A percentile compares a stretch with the other conserved stretches of the same genome.
These are phyloP conservation scores for Bradypodion pumilum DNA, from an alignment of 2,797 vertebrate species.

Conservation along the genomic window DNA sequence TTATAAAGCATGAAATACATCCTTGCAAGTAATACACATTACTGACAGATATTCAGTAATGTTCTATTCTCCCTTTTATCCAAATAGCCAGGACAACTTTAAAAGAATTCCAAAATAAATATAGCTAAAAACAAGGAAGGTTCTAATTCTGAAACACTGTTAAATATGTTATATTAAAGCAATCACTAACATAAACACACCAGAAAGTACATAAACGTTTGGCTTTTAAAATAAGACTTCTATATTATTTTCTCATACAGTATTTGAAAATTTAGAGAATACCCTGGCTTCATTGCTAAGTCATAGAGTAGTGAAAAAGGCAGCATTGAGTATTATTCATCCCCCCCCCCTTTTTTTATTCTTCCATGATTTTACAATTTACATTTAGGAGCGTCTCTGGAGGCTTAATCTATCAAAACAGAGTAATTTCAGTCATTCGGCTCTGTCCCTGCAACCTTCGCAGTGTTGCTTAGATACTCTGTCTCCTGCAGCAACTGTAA, in stretches of 20 bases:
- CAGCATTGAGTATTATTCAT: slow-evolving; percentile 14
- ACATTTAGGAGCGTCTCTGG: slow-evolving; percentile 47
- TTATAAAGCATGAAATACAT: background rate
- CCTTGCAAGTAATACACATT: background rate
- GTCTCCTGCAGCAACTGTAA: slow-evolving; percentile 65
- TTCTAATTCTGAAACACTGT: too few relatives aligned
- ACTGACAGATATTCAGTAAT: too few relatives aligned
- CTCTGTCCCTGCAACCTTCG: slow-evolving; percentile 51
- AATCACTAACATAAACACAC: too few relatives aligned
- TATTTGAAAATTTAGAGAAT: background rate
- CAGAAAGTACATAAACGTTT: too few relatives aligned
- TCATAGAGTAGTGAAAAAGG: background rate
- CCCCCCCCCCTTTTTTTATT: slow-evolving; percentile 8
- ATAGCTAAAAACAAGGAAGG: too few relatives aligned
- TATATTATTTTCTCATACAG: background rate
- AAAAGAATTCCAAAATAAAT: too few relatives aligned
- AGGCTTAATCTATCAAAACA: slow-evolving; percentile 38
- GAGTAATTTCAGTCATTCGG: slow-evolving; percentile 63
- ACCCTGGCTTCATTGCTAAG: background rate
- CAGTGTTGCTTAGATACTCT: slow-evolving; percentile 68
- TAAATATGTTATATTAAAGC: too few relatives aligned
- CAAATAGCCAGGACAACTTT: too few relatives aligned
- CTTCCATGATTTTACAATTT: slow-evolving; percentile 36
- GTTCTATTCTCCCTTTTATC: too few relatives aligned
- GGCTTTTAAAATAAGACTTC: background rate